These are phyloP conservation scores for Medauroidea extradentata DNA, from an alignment of 1,140 invertebrate genomes.

Conservation along the genomic window DNA sequence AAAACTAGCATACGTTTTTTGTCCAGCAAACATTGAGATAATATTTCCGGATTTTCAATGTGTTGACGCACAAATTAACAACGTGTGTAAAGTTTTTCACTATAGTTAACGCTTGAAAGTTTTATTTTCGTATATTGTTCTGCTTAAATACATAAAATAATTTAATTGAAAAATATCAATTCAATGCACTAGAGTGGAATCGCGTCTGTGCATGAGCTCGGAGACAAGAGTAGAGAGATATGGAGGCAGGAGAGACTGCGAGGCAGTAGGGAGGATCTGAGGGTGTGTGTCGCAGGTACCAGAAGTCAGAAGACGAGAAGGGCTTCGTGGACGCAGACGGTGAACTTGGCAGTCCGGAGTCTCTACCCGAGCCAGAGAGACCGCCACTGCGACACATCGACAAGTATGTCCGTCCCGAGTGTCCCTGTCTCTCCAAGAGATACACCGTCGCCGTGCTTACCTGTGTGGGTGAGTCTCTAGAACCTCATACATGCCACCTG, in stretches of 20 bases:
- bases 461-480: slow-evolving; percentile 58
- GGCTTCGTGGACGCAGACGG: slow-evolving; percentile 25
- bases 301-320: slow-evolving; percentile 29
- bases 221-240: neutral
- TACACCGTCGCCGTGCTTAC: slow-evolving; percentile 83
- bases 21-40: too few species aligned
- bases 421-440: slow-evolving; percentile 79
- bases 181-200: too few species aligned
- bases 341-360: slow-evolving; percentile 19
- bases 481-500: neutral
- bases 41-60: too few species aligned
- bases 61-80: too few species aligned
- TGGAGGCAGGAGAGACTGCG: slow-evolving; percentile 48
- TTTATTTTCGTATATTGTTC: too few species aligned
- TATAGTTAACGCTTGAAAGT: too few species aligned
- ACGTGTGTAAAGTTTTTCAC: too few species aligned
- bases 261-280: slow-evolving; percentile 54
- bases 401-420: slow-evolving; percentile 81
- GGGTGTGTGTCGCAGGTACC: slow-evolving; percentile 46
- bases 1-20: too few species aligned
- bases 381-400: slow-evolving; percentile 82
- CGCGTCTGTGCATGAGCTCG: neutral
- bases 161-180: too few species aligned
- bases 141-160: too few species aligned
- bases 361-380: slow-evolving; percentile 56